phyloP scores from a whole-genome alignment of 2,797 vertebrate species.

The Aythya fuligula region DNA sequence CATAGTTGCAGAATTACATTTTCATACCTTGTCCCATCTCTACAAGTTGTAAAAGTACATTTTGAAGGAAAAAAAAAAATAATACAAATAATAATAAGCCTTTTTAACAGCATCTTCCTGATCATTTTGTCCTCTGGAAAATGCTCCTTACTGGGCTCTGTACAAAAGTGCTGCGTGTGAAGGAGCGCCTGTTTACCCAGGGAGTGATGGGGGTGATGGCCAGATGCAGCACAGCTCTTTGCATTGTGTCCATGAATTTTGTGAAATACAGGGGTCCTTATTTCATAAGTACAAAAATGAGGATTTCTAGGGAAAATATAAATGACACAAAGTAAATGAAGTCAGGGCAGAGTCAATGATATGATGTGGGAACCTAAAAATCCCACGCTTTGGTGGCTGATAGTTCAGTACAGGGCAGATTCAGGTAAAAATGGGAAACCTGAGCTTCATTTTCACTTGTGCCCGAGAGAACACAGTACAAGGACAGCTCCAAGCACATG shows the following conservation, averaged over 20 bases:
- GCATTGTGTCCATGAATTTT: background rate
- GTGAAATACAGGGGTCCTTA: background rate
- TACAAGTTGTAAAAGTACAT: background rate
- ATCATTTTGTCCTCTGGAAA: background rate
- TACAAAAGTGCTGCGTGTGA: background rate
- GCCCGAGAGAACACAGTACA: background rate
- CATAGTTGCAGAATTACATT: background rate
- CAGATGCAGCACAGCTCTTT: background rate
- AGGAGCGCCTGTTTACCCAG: background rate
- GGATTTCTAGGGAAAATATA: background rate
- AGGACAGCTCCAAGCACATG: background rate
- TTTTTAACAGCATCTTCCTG: background rate
- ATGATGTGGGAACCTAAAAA: background rate
- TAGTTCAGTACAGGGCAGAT: accelerated
- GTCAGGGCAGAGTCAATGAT: background rate
- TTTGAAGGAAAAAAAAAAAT: background rate
- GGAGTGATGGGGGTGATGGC: background rate
- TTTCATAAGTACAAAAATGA: background rate
- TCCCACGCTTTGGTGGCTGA: background rate
- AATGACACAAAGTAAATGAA: background rate
- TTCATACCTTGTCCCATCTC: background rate
- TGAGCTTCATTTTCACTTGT: background rate
- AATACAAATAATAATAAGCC: background rate
- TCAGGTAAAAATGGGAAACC: background rate
- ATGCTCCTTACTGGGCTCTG: accelerated